Conservation (phyloP, 2,888 invertebrate genomes). For the Agrilus mali region DNA sequence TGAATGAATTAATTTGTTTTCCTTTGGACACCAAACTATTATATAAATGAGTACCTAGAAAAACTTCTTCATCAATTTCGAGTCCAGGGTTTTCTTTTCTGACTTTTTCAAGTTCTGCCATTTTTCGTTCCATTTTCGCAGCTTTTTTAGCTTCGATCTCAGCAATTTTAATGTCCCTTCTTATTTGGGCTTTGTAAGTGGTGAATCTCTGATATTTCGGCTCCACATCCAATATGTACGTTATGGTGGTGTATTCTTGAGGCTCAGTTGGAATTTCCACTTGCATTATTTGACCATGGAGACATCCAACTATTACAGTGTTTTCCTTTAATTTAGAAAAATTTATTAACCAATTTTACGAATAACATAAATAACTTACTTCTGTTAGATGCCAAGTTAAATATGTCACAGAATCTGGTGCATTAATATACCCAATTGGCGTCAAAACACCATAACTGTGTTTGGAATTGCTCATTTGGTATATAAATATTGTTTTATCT, state of each 20-base stretch:
- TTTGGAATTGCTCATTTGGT: conserved; percentile 32
- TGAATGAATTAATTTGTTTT: too few relatives aligned
- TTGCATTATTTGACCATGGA: conserved; percentile 42
- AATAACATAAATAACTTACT: conserved; percentile 27
- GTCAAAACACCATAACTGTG: conserved; percentile 34
- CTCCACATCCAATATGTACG: conserved; percentile 32
- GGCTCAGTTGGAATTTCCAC: conserved; percentile 34
- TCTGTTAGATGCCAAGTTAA: conserved; percentile 53
- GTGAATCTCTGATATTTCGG: conserved; percentile 36
- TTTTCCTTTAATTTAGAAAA: conserved; percentile 22
- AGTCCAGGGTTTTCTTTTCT: conserved; percentile 44
- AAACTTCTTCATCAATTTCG: conserved; percentile 46
- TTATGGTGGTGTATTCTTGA: conserved; percentile 33
- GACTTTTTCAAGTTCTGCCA: conserved; percentile 45
- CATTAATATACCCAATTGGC: conserved; percentile 55
- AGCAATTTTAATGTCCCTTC: conserved; percentile 43
- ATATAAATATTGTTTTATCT: conserved; percentile 59
- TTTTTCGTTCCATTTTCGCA: conserved; percentile 38
- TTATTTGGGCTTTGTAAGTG: conserved; percentile 47
- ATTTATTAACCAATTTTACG: neutral
- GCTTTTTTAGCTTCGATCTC: conserved; percentile 41
- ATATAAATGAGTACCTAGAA: conserved; percentile 50
- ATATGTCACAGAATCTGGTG: conserved; percentile 48
- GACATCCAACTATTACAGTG: conserved; percentile 42
- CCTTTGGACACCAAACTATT: neutral